Evolutionary conservation across 2,797 vertebrate species (phyloP).

Genomic region (Philypnodon macrostomus): DNA sequence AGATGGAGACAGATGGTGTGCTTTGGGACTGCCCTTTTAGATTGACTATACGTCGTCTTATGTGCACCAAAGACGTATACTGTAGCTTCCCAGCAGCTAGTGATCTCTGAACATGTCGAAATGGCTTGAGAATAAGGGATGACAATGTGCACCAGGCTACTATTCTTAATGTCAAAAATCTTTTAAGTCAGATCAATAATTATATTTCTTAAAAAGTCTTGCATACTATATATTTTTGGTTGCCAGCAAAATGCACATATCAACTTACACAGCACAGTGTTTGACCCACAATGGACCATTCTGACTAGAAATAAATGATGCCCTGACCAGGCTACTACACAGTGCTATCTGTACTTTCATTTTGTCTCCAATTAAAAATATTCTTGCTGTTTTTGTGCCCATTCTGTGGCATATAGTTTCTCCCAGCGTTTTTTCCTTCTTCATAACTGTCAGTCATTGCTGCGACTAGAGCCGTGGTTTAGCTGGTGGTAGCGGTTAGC

Average conservation of each 20-base stretch:
- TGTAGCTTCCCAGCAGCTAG: no score
- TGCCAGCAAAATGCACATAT: background rate
- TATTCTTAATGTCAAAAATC: background rate
- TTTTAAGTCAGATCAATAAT: background rate
- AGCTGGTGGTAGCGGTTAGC: conserved; percentile 52
- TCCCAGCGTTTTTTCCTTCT: background rate
- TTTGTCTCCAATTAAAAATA: background rate
- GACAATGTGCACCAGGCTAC: background rate
- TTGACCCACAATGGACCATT: background rate
- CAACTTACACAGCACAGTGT: background rate
- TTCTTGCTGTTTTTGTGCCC: conserved; percentile 1
- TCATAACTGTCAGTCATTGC: conserved; percentile 7
- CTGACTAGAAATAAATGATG: background rate
- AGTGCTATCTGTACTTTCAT: background rate
- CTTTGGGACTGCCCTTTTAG: no score
- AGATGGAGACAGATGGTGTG: no score
- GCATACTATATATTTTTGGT: background rate
- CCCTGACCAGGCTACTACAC: background rate
- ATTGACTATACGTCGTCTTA: no score
- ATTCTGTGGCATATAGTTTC: conserved; percentile 7
- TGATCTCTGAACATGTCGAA: no score
- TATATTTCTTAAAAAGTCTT: background rate
- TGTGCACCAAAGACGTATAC: no score
- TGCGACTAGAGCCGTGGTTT: conserved; percentile 23
- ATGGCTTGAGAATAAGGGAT: background rate